Evolutionary conservation across 2,888 invertebrate genomes (phyloP).

Genomic region (Amitus sp.): DNA sequence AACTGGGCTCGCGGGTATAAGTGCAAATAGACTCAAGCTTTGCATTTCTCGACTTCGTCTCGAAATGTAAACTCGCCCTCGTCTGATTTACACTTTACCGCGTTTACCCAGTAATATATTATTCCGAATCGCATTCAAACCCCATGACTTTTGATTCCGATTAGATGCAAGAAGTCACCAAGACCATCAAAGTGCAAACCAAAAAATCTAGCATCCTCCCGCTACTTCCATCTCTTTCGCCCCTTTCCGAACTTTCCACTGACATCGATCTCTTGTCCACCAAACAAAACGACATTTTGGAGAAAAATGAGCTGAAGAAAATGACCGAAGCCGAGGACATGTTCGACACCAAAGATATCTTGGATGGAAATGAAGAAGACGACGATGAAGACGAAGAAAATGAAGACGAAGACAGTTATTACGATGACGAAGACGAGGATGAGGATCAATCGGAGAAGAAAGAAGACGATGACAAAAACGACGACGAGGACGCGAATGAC

Average conservation of each 20-base stretch:
- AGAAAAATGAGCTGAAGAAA: slow-evolving; percentile 45
- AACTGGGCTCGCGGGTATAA: no score
- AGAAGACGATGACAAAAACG: no score
- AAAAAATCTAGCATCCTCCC: slow-evolving; percentile 33
- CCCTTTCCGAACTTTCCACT: not conserved
- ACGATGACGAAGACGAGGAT: slow-evolving; percentile 46
- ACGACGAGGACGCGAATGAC: slow-evolving; percentile 47
- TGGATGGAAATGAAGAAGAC: slow-evolving; percentile 40
- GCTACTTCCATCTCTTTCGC: no score
- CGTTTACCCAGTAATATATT: no score
- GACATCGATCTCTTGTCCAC: slow-evolving; percentile 13
- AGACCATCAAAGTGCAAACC: slow-evolving; percentile 54
- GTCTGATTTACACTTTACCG: no score
- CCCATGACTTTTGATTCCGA: not conserved
- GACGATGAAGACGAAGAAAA: slow-evolving; percentile 47
- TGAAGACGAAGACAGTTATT: slow-evolving; percentile 45
- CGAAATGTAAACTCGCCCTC: no score
- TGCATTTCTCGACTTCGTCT: no score
- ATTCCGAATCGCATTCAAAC: not conserved
- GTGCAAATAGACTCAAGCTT: no score
- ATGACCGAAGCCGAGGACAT: slow-evolving; percentile 48
- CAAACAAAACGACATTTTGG: slow-evolving; percentile 23
- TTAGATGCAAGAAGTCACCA: slow-evolving; percentile 56
- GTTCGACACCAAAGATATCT: slow-evolving; percentile 30
- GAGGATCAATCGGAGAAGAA: no score